Base-by-base conservation (phyloP, 2,888 invertebrate genomes). In the Geophilus truncorum region DNA sequence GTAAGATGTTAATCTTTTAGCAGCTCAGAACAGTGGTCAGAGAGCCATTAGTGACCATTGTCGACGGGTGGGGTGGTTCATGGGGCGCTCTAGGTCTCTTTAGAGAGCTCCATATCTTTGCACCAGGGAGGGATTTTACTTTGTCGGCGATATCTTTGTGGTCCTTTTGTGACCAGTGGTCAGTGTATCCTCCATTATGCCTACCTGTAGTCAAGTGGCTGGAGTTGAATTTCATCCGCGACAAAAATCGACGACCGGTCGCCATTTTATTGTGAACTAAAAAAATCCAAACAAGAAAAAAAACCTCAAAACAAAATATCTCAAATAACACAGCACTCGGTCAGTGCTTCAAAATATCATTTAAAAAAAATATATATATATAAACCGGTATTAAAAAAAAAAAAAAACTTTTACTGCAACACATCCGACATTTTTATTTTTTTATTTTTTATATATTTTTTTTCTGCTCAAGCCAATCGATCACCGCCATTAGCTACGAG, bases 121-220 rank as follows among this genome's bases (percentile, higher is more conserved):
- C 70, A 70, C 70, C 70, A 10, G 28, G 70, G 70, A 28, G 70
- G 70, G 70, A 70, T 28, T 70, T 70, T 28, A 70, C 70, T 70
- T 70, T 70, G 70, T 70, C 70, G 70, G 70, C 70, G 70, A 70
- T 70, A 70, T 70, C 70, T 70, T 70, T 70, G 70, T 70, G 70
- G 70, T 70, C 70, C 70, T 70, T 70, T 70, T 70, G 70, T 70
- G 70, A 70, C 70, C 70, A 25, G 12, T 70, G 70, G 70, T 70
- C 70, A 70, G 70, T 25, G 70, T 70, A 70, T 70, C 70, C 70
- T 25, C 70, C 70, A 70, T 70, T 70, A 70, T 70, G 70, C 25
- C 28, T 70, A 25, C 25, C 25, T 70, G 70, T 70, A 70, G 70
- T 70, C 70, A 70, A 70, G 70, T 70, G 70, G 70, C 28, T 25